These are phyloP conservation scores for Varanus salvator DNA, from an alignment of 2,113 vertebrate species.

Conservation along the genomic window DNA sequence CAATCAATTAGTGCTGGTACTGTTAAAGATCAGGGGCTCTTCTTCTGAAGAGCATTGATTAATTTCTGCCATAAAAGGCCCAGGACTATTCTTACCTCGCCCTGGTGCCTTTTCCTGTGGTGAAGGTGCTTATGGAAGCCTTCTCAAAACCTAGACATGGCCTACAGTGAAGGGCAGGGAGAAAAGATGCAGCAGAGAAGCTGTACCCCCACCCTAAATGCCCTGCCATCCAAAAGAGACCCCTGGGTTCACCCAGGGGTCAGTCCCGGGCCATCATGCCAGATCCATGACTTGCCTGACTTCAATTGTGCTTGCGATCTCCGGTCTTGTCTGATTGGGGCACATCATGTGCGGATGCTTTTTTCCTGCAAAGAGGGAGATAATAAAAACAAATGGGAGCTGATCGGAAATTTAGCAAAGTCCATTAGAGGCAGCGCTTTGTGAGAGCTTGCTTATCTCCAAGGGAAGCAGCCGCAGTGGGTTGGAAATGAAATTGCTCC, in stretches of 20 bases:
- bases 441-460: constrained; percentile 50
- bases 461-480: not conserved
- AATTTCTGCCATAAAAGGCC: not conserved
- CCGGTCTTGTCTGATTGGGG: constrained; percentile 22
- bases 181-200: too few species aligned
- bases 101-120: too few species aligned
- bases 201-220: too few species aligned
- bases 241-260: not conserved
- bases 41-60: too few species aligned
- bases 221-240: not conserved
- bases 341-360: not conserved
- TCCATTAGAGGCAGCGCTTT: constrained; percentile 27
- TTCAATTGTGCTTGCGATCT: not conserved
- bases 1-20: not conserved
- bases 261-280: not conserved
- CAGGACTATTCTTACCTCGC: not conserved
- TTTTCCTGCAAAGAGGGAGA: not conserved
- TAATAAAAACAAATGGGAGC: constrained; percentile 33
- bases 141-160: too few species aligned
- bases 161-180: not conserved
- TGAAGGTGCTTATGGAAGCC: not conserved
- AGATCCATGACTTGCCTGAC: not conserved
- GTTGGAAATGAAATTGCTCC: constrained; percentile 46
- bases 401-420: constrained; percentile 21
- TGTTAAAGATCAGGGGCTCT: not conserved